Base-by-base conservation (phyloP, 2,888 invertebrate species). In the Hyles lineata region DNA sequence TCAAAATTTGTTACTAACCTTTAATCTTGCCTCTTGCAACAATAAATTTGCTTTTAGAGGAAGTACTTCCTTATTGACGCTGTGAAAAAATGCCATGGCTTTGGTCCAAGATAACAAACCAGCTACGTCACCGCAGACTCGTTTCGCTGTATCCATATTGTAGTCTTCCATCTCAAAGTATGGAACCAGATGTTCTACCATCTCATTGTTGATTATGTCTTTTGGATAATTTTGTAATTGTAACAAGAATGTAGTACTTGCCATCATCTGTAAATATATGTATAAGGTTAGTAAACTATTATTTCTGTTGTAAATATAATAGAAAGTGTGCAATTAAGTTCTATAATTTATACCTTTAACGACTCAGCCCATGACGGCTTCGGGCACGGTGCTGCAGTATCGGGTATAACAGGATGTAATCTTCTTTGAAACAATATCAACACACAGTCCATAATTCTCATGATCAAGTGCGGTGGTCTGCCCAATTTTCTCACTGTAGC, bases 391-490 rank as follows among this genome's bases (percentile, higher is more conserved):
- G 97, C 96, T 50, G 98, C 96, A 0, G 96, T 96, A 87, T 99
- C 99, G 6, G 97, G 95, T 80, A 97, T 96, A 7, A 98, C 96
- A 0, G 98, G 96, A 87, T 98, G 98, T 67, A 99, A 87, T 89
- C 97, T 97, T 76, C 98, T 96, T 94, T 99, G 98, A 87, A 99
- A 99, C 32, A 99, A 92, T 81, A 99, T 97, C 80, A 99, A 88
- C 0, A 99, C 99, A 87, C 98, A 98, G 89, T 99, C 99, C 99
- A 99, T 99, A 80, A 99, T 99, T 76, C 99, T 96, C 99, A 99
- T 98, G 84, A 99, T 99, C 15, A 99, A 95, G 93, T 99, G 99
- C 0, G 99, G 99, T 0, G 99, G 99, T 76, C 99, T 96, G 11
- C 98, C 99, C 72, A 99, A 92, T 90, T 99, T 99, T 79, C 99